Conservation (phyloP, 1,140 invertebrate species). For the Drosophila pseudoobscura region DNA sequence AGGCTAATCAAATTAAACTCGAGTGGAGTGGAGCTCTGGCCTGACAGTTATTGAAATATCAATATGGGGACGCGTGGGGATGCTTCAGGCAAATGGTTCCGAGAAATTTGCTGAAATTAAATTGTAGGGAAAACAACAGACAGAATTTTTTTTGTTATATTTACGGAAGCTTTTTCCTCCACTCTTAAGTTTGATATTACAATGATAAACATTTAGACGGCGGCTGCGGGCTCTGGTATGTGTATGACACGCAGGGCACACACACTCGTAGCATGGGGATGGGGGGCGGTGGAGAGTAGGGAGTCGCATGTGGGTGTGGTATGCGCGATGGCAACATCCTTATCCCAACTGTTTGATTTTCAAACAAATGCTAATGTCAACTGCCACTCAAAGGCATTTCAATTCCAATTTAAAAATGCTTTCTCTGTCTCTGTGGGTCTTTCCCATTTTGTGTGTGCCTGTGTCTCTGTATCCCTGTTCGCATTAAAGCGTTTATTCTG, state of each 20-base stretch:
- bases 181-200: conserved; percentile 32
- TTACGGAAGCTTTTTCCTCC: not conserved
- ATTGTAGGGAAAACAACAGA: conserved; percentile 48
- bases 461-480: conserved; percentile 6
- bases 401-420: conserved; percentile 77
- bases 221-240: conserved; percentile 26
- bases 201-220: conserved; percentile 52
- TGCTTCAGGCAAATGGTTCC: conserved; percentile 27
- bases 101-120: conserved; percentile 46
- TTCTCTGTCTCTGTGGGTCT: conserved; percentile 7
- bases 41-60: conserved; percentile 73
- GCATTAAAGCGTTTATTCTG: conserved; percentile 40
- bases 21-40: conserved; percentile 36
- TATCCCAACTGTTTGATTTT: conserved; percentile 51
- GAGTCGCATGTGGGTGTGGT: not conserved
- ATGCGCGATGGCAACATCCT: conserved; percentile 25
- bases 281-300: not conserved
- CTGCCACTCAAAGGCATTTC: conserved; percentile 75
- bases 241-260: conserved; percentile 29
- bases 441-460: conserved; percentile 15
- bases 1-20: conserved; percentile 71
- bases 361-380: conserved; percentile 78
- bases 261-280: not conserved
- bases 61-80: conserved; percentile 42
- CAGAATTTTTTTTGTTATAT: conserved; percentile 38